These are phyloP conservation scores for Loris lydekkerianus DNA, from an alignment of 2,797 vertebrate genomes.

Conservation along the genomic window DNA sequence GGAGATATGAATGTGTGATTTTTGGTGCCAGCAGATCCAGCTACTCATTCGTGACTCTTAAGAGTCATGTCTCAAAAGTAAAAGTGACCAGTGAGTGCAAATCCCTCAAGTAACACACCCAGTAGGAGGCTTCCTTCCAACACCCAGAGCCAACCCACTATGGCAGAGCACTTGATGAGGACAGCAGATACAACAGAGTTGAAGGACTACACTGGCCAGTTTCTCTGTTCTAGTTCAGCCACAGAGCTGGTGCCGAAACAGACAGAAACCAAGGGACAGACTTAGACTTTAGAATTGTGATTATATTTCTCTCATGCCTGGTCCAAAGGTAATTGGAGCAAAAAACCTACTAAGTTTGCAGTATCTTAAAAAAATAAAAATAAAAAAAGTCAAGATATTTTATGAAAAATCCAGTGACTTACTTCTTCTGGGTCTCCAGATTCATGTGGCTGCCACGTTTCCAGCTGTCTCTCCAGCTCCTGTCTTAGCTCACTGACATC, in stretches of 20 bases:
- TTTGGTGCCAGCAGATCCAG: neutral
- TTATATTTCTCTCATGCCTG: neutral
- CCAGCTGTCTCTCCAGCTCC: conserved; percentile 96
- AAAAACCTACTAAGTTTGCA: conserved; percentile 42
- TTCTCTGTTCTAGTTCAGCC: conserved; percentile 45
- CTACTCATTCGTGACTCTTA: neutral
- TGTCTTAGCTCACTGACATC: conserved; percentile 93
- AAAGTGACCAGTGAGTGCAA: conserved; percentile 9
- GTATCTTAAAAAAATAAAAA: neutral
- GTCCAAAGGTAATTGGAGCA: neutral
- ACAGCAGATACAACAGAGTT: neutral
- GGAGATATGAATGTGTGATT: neutral
- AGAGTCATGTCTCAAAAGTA: conserved; percentile 17
- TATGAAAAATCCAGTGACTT: conserved; percentile 57
- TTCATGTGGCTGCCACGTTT: conserved; percentile 93
- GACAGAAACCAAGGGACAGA: neutral
- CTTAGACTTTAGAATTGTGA: neutral
- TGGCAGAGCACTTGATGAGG: neutral
- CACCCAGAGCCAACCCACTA: neutral
- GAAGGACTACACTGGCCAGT: neutral
- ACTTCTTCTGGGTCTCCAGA: conserved; percentile 94
- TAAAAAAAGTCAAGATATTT: neutral
- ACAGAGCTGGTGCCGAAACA: neutral
- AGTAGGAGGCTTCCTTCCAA: neutral
- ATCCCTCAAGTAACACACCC: neutral